phyloP scores from a whole-genome alignment of 2,888 invertebrate genomes.

The Notodonta ziczac region DNA sequence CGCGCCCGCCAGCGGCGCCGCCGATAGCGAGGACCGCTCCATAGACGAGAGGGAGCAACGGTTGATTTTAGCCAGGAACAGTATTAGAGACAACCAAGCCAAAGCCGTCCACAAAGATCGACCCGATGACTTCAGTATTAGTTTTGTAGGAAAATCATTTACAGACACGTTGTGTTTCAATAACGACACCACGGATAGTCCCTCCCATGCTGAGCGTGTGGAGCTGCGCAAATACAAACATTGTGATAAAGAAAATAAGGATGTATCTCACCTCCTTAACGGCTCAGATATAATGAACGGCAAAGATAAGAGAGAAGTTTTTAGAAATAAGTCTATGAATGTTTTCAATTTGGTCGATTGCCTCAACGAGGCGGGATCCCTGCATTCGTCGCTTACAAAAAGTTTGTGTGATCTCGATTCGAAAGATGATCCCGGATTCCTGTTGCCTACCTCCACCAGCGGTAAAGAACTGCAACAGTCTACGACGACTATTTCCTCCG shows the following conservation, averaged over 20 bases:
- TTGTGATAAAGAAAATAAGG: conserved; percentile 74
- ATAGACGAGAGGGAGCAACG: conserved; percentile 63
- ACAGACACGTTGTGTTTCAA: conserved; percentile 58
- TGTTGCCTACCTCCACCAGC: conserved; percentile 63
- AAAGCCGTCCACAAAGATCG: conserved; percentile 50
- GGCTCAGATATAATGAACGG: conserved; percentile 54
- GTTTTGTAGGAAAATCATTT: conserved; percentile 65
- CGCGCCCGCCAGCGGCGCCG: conserved; percentile 51
- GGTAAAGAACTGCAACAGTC: conserved; percentile 73
- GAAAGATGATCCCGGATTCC: conserved; percentile 69
- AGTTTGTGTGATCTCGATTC: conserved; percentile 77
- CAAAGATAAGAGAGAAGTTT: conserved; percentile 78
- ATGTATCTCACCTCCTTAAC: conserved; percentile 55
- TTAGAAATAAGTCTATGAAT: conserved; percentile 80
- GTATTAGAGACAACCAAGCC: conserved; percentile 60
- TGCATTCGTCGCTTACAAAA: conserved; percentile 77
- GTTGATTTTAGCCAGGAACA: conserved; percentile 63
- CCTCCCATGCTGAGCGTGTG: conserved; percentile 50
- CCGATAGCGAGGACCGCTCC: conserved; percentile 41
- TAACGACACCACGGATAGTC: conserved; percentile 49
- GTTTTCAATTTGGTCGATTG: conserved; percentile 79
- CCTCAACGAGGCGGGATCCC: conserved; percentile 70
- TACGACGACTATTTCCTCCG: conserved; percentile 77
- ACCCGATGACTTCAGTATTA: conserved; percentile 63
- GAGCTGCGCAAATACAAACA: conserved; percentile 61